A percentile compares a stretch with the other conserved stretches of the same genome.
These are phyloP conservation scores for Lasius fuliginosus DNA, from an alignment of 2,888 invertebrate species.

Conservation along the genomic window DNA sequence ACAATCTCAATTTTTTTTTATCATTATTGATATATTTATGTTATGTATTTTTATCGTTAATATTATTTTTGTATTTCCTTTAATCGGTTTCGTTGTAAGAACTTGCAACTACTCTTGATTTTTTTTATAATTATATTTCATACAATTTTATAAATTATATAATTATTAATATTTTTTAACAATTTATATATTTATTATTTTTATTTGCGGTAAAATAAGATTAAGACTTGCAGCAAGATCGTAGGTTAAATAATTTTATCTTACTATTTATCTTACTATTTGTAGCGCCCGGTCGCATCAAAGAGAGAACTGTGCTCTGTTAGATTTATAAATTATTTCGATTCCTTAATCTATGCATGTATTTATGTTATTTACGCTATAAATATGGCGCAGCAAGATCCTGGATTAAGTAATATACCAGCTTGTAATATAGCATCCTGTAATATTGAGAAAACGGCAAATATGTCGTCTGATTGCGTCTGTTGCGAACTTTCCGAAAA, in stretches of 20 bases:
- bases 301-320: background rate
- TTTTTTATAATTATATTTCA: no score
- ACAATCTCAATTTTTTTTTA: no score
- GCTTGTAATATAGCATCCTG: background rate
- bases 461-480: conserved; percentile 48
- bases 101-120: no score
- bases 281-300: background rate
- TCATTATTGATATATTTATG: no score
- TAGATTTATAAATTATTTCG: background rate
- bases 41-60: no score
- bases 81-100: no score
- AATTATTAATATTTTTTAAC: no score
- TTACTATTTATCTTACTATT: background rate
- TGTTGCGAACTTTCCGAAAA: conserved; percentile 3
- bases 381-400: background rate
- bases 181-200: no score
- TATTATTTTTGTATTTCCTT: no score
- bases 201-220: no score
- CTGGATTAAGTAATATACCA: background rate
- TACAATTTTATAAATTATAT: no score
- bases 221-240: no score
- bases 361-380: background rate
- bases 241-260: background rate
- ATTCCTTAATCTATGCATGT: background rate
- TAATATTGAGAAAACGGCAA: background rate